phyloP scores from a whole-genome alignment of 2,113 vertebrate species.

The Serilophus lunatus region DNA sequence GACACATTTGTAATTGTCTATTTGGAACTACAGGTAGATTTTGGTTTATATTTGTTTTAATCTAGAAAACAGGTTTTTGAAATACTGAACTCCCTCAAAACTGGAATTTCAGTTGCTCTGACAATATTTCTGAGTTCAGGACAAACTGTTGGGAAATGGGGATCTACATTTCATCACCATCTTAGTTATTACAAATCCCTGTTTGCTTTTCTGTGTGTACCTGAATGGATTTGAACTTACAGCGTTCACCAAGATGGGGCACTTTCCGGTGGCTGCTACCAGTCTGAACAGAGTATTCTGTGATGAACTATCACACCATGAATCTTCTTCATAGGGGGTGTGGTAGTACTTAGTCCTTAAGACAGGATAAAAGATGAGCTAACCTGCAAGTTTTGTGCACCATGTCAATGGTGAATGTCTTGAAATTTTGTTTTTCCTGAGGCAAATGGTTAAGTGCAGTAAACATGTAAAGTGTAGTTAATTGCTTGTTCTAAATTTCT shows the following conservation, averaged over 20 bases:
- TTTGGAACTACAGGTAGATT: neutral
- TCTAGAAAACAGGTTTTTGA: neutral
- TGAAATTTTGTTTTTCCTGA: neutral
- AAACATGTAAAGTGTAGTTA: neutral
- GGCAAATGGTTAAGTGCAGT: neutral
- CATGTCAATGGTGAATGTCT: neutral
- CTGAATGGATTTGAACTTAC: neutral
- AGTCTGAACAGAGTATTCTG: neutral
- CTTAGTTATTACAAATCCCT: neutral
- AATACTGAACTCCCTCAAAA: neutral
- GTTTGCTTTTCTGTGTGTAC: neutral
- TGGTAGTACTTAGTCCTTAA: neutral
- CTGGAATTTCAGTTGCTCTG: neutral
- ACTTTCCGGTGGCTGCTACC: neutral
- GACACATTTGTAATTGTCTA: neutral
- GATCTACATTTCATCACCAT: neutral
- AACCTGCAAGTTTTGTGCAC: neutral
- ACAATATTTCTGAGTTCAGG: neutral
- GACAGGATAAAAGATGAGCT: neutral
- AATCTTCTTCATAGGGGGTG: neutral
- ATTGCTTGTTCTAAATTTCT: neutral
- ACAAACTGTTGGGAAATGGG: neutral
- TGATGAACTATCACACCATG: neutral
- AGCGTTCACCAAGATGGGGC: neutral
- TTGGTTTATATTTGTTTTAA: neutral